These are phyloP conservation scores for Sebastes trivittatus DNA, from an alignment of 2,797 vertebrate species.

Conservation along the genomic window DNA sequence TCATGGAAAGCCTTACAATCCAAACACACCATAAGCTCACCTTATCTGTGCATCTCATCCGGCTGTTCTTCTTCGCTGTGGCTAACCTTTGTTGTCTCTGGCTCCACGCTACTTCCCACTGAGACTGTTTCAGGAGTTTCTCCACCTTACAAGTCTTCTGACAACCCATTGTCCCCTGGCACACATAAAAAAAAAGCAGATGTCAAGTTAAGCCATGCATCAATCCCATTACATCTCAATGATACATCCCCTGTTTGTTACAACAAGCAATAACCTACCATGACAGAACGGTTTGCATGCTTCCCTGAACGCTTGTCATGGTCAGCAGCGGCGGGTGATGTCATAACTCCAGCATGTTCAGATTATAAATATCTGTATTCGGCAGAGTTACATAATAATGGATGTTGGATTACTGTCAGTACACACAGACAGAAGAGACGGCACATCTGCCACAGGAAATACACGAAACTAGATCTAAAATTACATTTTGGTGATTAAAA, in stretches of 20 bases:
- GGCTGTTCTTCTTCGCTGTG: constrained; percentile 61
- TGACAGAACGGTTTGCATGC: constrained; percentile 72
- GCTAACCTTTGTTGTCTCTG: constrained; percentile 82
- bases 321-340: constrained; percentile 71
- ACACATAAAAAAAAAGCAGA: constrained; percentile 29
- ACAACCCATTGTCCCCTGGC: constrained; percentile 81
- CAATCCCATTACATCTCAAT: constrained; percentile 30
- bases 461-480: constrained; percentile 25
- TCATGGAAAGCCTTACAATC: constrained; percentile 39
- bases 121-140: constrained; percentile 78
- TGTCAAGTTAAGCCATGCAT: constrained; percentile 28
- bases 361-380: constrained; percentile 84
- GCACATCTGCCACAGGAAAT: constrained; percentile 66
- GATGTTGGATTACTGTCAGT: constrained; percentile 76
- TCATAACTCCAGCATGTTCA: constrained; percentile 77
- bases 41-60: constrained; percentile 72
- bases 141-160: constrained; percentile 77
- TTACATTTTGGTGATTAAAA: constrained; percentile 10
- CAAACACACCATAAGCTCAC: constrained; percentile 64
- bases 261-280: constrained; percentile 68
- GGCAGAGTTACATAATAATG: constrained; percentile 81
- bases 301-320: constrained; percentile 73
- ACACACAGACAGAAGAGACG: constrained; percentile 59
- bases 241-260: constrained; percentile 42
- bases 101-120: constrained; percentile 79